phyloP scores from a whole-genome alignment of 2,113 vertebrate genomes.

The Phyllostomus discolor region DNA sequence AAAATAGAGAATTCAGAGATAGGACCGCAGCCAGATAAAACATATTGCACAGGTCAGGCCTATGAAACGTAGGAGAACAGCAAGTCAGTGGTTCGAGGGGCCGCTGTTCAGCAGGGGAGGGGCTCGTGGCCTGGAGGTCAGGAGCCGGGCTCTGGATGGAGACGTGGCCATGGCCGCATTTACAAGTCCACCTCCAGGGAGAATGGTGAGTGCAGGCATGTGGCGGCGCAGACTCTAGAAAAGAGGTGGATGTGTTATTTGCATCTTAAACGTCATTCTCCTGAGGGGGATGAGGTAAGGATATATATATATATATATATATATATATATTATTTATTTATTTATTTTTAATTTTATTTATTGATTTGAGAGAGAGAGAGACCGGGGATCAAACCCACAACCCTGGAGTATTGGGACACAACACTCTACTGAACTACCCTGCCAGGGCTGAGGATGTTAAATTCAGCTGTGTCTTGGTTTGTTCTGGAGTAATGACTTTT shows the following conservation, averaged over 20 bases:
- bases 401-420: too few relatives aligned
- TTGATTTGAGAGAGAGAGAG: too few relatives aligned
- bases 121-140: constrained; percentile 74
- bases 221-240: constrained; percentile 34
- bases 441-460: constrained; percentile 35
- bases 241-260: constrained; percentile 56
- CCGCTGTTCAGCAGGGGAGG: constrained; percentile 70
- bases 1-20: constrained; percentile 82
- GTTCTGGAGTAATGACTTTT: constrained; percentile 37
- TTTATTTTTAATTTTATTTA: too few relatives aligned
- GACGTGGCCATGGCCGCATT: constrained; percentile 63
- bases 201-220: constrained; percentile 65
- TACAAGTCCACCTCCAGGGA: constrained; percentile 74
- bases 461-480: constrained; percentile 48
- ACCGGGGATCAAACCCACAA: too few relatives aligned
- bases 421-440: too few relatives aligned
- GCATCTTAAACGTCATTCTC: constrained; percentile 63
- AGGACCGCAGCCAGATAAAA: constrained; percentile 78
- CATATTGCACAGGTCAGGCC: constrained; percentile 79
- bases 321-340: too few relatives aligned
- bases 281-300: constrained; percentile 35
- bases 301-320: not conserved
- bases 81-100: constrained; percentile 75
- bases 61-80: constrained; percentile 82
- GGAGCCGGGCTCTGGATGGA: constrained; percentile 71